Evolutionary conservation across 2,888 invertebrate species (phyloP).

Genomic region (Cosmorhoe ocellata): DNA sequence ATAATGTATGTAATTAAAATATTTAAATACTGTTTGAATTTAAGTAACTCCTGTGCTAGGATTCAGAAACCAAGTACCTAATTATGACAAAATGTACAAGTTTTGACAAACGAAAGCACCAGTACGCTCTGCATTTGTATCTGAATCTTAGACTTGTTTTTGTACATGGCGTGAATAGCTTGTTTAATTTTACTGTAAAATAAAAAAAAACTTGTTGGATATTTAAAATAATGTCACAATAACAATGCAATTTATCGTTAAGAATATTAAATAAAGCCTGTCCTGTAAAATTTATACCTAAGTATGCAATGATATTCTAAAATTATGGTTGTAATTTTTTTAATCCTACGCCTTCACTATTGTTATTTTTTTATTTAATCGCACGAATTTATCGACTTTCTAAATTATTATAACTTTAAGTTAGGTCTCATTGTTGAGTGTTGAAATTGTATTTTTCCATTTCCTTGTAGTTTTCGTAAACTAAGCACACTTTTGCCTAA

Average conservation of each 20-base stretch:
- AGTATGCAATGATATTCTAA: slow-evolving; percentile 40
- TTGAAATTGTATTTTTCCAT: slow-evolving; percentile 37
- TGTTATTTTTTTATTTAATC: slow-evolving; percentile 64
- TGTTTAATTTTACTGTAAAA: too few relatives aligned
- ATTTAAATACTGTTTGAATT: neutral
- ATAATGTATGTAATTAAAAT: neutral
- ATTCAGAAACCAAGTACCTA: too few relatives aligned
- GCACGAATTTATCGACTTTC: slow-evolving; percentile 76
- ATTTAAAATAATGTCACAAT: neutral
- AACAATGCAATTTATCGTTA: neutral
- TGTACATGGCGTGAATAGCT: slow-evolving; percentile 7
- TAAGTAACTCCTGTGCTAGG: neutral
- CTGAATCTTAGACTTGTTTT: too few relatives aligned
- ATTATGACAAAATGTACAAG: too few relatives aligned
- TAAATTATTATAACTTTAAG: slow-evolving; percentile 41
- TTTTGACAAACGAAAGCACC: too few relatives aligned
- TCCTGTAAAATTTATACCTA: neutral
- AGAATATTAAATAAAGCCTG: neutral
- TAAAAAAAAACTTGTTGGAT: too few relatives aligned
- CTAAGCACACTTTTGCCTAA: slow-evolving; percentile 77
- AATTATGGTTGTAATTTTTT: slow-evolving; percentile 58
- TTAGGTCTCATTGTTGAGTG: slow-evolving; percentile 39
- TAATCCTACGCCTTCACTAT: slow-evolving; percentile 57
- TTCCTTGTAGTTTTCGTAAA: slow-evolving; percentile 33
- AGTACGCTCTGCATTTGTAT: too few relatives aligned